Base-by-base conservation (phyloP, 2,888 invertebrate species). In the Sicus ferrugineus region DNA sequence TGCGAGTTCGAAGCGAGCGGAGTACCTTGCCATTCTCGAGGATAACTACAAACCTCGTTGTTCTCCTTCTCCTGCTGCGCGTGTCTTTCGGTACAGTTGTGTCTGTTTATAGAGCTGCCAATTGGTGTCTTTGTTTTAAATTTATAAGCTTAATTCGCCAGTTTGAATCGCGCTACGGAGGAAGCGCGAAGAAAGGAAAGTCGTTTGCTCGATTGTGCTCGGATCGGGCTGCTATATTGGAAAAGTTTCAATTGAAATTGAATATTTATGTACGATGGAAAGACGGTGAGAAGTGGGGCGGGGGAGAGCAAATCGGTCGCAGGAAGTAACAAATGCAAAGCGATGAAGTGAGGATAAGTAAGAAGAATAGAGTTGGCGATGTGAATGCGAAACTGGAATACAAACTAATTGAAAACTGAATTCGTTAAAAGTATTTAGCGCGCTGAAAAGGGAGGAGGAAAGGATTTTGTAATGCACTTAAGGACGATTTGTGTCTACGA, bases 231-330 rank as follows among this genome's bases (percentile, higher is more conserved):
- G 9, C 54, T 56, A 54, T 46, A 70, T 70, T 73, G 70, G 54
- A 67, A 71, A 71, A 71, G 73, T 68, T 71, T 71, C 68, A 28
- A 71, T 68, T 70, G 70, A 67, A 73, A 73, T 73, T 73, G 71
- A 70, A 71, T 71, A 71, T 73, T 73, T 71, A 64, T 67, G 71
- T 68, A 54, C 70, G 48, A 31, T 66, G 69, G 63, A 50, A 58
- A 14, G 52, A 2, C 14, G 46, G 16, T 16, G 46, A 21, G 23
- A 19, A 21, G 0, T 11, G 31, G 56, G 38, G 54, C 58, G 9
- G 34, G 9, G 54, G n/a, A 26, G 38, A 7, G 5, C 7, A 28
- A 19, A 42, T 2, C 28, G 31, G 56, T 26, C 26, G 4, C 26
- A 19, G 42, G 54, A 66, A n/a, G 31, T 19, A 64, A 38, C 42